These are phyloP conservation scores for Naja naja DNA, from an alignment of 2,113 vertebrate species.

Conservation along the genomic window DNA sequence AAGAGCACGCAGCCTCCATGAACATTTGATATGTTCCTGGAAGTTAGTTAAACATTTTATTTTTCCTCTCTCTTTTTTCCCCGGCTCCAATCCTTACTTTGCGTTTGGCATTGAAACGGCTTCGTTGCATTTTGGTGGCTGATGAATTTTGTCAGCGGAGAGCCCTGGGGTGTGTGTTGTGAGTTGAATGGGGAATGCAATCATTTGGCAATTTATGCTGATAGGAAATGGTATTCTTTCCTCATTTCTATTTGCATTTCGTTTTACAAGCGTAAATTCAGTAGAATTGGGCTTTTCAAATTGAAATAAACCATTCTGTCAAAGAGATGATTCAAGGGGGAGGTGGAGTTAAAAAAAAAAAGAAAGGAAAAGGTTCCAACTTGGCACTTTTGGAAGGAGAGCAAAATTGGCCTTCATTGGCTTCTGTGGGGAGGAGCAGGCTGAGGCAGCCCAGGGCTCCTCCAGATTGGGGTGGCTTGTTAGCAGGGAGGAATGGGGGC, in stretches of 20 bases:
- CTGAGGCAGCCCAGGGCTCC: too few species aligned
- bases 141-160: background rate
- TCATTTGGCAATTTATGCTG: background rate
- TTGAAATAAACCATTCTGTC: background rate
- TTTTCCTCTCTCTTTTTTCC: background rate
- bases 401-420: background rate
- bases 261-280: background rate
- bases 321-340: background rate
- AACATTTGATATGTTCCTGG: conserved; percentile 25
- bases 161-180: background rate
- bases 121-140: background rate
- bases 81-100: background rate
- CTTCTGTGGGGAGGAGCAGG: too few species aligned
- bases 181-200: background rate
- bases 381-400: background rate
- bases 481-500: too few species aligned
- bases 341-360: background rate
- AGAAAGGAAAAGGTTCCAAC: background rate
- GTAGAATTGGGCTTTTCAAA: accelerated
- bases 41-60: conserved; percentile 12
- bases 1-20: conserved; percentile 42
- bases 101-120: conserved; percentile 4
- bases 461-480: too few species aligned
- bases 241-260: background rate
- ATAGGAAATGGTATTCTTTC: background rate